These are phyloP conservation scores for Tenthredo scrophulariae DNA, from an alignment of 2,888 invertebrate genomes.

Conservation along the genomic window DNA sequence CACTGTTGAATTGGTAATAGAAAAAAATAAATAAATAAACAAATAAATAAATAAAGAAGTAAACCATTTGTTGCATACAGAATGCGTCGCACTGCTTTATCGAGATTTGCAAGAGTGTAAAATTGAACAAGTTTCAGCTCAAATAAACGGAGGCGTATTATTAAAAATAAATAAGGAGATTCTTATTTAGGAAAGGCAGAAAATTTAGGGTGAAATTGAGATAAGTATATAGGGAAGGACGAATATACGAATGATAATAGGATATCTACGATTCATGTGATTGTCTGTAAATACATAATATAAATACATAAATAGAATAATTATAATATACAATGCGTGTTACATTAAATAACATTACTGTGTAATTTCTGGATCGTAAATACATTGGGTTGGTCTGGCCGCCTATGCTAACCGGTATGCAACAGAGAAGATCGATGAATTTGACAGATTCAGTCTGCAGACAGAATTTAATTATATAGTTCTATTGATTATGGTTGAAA, in stretches of 20 bases:
- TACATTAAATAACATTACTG: slow-evolving; percentile 75
- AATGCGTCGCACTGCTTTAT: slow-evolving; percentile 1
- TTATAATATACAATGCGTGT: slow-evolving; percentile 77
- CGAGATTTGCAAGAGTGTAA: slow-evolving; percentile 22
- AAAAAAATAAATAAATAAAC: too few relatives aligned
- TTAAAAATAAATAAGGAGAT: slow-evolving; percentile 54
- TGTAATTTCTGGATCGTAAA: slow-evolving; percentile 71
- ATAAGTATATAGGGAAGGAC: slow-evolving; percentile 66
- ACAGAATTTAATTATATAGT: slow-evolving; percentile 21
- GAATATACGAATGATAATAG: slow-evolving; percentile 74
- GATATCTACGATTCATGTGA: slow-evolving; percentile 77
- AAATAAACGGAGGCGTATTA: slow-evolving; percentile 60
- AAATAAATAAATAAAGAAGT: too few relatives aligned
- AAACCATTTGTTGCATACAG: not conserved
- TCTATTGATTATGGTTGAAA: slow-evolving; percentile 23
- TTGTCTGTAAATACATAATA: slow-evolving; percentile 77
- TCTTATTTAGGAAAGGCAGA: slow-evolving; percentile 48
- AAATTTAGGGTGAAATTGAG: slow-evolving; percentile 58
- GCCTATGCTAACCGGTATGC: slow-evolving; percentile 75
- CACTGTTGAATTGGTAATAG: slow-evolving; percentile 31
- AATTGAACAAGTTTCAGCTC: slow-evolving; percentile 78
- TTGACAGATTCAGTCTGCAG: not conserved
- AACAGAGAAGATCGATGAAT: slow-evolving; percentile 40
- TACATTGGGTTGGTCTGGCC: slow-evolving; percentile 74
- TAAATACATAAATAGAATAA: slow-evolving; percentile 71